Evolutionary conservation across 2,797 vertebrate species (phyloP), one percentile per base, ranked within the genome.

Genomic region (Manis crassicaudata): DNA sequence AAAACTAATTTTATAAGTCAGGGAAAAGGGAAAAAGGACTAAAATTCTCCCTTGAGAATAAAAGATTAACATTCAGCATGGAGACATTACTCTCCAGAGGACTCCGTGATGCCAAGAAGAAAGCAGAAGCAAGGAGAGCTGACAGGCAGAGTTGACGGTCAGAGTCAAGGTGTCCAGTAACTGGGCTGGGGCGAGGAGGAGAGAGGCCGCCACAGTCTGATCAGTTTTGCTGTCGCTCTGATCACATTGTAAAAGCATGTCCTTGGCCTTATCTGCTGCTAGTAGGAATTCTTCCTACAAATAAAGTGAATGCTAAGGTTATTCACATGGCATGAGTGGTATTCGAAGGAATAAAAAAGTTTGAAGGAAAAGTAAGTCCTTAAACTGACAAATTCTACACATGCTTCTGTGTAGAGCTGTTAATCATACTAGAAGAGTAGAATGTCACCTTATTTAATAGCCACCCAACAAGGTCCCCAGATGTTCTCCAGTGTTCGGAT

Each of bases 351-450:
- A 73, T 37, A 35, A 25, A 23, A 82, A 65, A 2, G 16, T 95
- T 87, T 72, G 50, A 88, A 93, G 62, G 65, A 50, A 93, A 92
- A 82, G 17, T 12, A 40, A 60, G 14, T 54, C 72, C 20, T 87
- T 79, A 35, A 62, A 3, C 14, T 87, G n/a, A 23, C 20, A 68
- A 60, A 79, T 56, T 92, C 56, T 96, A 70, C 9, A 65, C 14
- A 16, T 8, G 9, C 2, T 68, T 94, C 72, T 94, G 21, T 46
- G 25, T 43, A 62, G 52, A 72, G 65, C 12, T 65, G 9, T 63
- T 84, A 58, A 32, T 29, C 16, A 37, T n/a, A 17, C 23, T 17
- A 43, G 80, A 87, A 72, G n/a, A 58, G n/a, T 75, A 63, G 52
- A 56, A 87, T 43, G 7, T 27, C 60, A 35, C 2, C n/a, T 54